phyloP scores from a whole-genome alignment of 2,797 vertebrate genomes.

The Catostomus latipinnis region DNA sequence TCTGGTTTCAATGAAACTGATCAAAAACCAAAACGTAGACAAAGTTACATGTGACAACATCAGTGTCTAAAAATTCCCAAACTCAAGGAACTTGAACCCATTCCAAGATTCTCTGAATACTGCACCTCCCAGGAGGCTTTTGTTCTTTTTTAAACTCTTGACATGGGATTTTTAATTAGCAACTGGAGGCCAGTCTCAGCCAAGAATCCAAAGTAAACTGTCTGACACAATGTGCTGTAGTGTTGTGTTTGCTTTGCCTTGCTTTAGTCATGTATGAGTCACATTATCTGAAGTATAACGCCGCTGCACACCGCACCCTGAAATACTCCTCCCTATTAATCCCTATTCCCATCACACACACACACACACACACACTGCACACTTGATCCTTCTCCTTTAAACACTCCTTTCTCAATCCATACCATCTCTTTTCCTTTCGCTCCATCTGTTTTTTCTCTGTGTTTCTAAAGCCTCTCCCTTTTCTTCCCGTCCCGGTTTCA shows the following conservation, averaged over 20 bases:
- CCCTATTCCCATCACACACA: conserved; percentile 37
- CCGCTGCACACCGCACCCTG: conserved; percentile 33
- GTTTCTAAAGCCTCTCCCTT: conserved; percentile 57
- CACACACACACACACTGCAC: conserved; percentile 19
- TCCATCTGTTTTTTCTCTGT: conserved; percentile 60
- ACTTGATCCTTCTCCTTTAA: neutral
- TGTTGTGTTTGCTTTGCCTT: conserved; percentile 24
- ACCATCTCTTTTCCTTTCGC: conserved; percentile 21
- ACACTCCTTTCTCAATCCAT: conserved; percentile 4
- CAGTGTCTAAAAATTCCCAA: conserved; percentile 12
- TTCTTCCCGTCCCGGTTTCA: conserved; percentile 17
- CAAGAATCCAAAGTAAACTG: conserved; percentile 40
- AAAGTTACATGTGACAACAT: neutral
- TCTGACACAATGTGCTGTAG: conserved; percentile 5
- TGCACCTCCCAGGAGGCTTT: conserved; percentile 37
- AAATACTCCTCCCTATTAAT: conserved; percentile 46
- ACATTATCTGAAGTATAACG: conserved; percentile 39
- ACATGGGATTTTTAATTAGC: conserved; percentile 45
- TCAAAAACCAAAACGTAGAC: neutral
- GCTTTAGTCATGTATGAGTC: conserved; percentile 49
- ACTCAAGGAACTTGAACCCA: conserved; percentile 4
- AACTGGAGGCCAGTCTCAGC: conserved; percentile 28
- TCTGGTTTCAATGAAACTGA: conserved; percentile 11
- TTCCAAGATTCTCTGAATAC: conserved; percentile 31
- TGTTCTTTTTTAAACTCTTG: conserved; percentile 29